Evolutionary conservation across 2,888 invertebrate species (phyloP).

Genomic region (Capitulum mitella): DNA sequence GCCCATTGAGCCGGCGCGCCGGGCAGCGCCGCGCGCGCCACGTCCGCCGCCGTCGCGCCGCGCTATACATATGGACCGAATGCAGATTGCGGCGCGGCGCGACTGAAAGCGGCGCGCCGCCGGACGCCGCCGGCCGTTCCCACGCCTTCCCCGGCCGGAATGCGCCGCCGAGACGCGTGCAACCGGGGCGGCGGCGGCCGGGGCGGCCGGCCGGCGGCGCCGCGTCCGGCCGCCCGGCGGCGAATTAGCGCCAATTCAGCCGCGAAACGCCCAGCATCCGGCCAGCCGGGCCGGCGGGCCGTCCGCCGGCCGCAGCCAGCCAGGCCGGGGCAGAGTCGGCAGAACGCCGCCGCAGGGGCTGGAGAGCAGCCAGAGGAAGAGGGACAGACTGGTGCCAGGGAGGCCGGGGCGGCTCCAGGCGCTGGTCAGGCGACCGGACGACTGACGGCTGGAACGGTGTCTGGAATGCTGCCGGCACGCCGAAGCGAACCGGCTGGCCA

Average conservation of each 20-base stretch:
- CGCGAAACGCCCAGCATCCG: not conserved
- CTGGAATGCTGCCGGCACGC: not conserved
- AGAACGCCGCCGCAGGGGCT: not conserved
- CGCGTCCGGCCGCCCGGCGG: not conserved
- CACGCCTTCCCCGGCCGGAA: not conserved
- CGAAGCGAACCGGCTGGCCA: no score
- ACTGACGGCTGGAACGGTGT: not conserved
- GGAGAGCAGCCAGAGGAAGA: no score
- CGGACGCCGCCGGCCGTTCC: not conserved
- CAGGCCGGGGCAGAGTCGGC: not conserved
- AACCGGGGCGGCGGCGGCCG: not conserved
- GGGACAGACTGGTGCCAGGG: no score
- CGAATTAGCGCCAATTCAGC: slow-evolving; percentile 1
- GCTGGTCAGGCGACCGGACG: not conserved
- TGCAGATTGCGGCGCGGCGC: not conserved
- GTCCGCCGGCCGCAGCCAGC: not conserved
- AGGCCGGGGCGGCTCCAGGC: not conserved
- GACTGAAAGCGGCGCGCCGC: not conserved
- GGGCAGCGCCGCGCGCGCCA: not conserved
- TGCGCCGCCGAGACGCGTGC: slow-evolving; percentile 8
- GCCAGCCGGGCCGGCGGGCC: no score
- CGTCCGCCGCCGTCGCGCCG: not conserved
- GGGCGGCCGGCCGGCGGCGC: not conserved
- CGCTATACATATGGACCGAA: not conserved
- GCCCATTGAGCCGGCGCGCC: not conserved